These are phyloP conservation scores for Esox lucius DNA, from an alignment of 2,797 vertebrate species.

Conservation along the genomic window DNA sequence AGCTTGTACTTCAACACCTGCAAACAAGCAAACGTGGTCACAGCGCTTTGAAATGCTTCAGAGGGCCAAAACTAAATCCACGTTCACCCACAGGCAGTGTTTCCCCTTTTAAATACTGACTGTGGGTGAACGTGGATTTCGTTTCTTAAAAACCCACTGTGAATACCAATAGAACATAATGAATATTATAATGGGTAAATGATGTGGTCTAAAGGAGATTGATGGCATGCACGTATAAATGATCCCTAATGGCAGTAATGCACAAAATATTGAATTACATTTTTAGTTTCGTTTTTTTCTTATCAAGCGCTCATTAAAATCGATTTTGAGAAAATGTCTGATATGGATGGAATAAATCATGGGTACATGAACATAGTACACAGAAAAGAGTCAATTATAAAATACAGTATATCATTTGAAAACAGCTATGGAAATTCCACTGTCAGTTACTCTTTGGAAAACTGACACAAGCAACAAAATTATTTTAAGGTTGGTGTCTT, in stretches of 20 bases:
- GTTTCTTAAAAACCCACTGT: neutral
- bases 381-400: conserved; percentile 13
- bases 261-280: neutral
- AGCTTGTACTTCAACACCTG: conserved; percentile 95
- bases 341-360: neutral
- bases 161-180: neutral
- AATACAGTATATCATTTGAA: no score
- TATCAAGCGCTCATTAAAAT: neutral
- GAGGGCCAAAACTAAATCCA: no score
- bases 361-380: neutral
- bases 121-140: neutral
- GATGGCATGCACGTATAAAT: neutral
- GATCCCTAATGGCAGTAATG: neutral
- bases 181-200: neutral
- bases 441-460: no score
- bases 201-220: neutral
- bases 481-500: neutral
- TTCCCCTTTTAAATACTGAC: neutral
- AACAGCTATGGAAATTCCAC: no score
- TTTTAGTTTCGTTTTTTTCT: neutral
- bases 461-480: no score
- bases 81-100: no score
- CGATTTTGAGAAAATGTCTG: neutral
- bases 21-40: conserved; percentile 32
- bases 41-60: neutral